phyloP scores from a whole-genome alignment of 2,113 vertebrate species.

The Anas platyrhynchos region DNA sequence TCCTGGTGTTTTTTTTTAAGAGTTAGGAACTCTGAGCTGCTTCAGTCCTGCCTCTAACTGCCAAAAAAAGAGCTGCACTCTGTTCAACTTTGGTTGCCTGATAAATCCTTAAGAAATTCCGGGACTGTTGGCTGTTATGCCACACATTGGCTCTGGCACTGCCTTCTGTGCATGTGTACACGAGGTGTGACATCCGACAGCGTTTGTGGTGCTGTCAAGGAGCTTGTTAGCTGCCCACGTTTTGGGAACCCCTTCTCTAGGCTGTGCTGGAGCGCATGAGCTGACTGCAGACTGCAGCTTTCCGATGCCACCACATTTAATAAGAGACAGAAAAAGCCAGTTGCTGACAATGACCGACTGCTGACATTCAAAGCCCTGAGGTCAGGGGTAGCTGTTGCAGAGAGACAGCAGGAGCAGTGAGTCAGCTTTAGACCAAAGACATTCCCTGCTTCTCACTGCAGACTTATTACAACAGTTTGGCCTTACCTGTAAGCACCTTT shows the following conservation, averaged over 20 bases:
- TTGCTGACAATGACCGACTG: background rate
- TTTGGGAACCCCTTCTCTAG: background rate
- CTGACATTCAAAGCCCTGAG: background rate
- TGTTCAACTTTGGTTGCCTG: background rate
- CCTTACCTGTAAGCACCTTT: background rate
- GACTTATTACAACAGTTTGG: background rate
- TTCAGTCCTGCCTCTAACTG: background rate
- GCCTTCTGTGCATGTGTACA: background rate
- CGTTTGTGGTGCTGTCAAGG: background rate
- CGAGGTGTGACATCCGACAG: background rate
- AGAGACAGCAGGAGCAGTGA: background rate
- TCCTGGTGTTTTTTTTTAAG: background rate
- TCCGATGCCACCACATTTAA: background rate
- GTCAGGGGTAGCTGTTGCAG: background rate
- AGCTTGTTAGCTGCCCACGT: too few relatives aligned
- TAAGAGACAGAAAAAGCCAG: background rate
- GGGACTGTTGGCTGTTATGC: too few relatives aligned
- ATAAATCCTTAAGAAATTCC: background rate
- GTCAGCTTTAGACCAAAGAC: background rate
- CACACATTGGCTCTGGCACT: background rate
- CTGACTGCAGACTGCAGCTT: background rate
- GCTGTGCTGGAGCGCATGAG: background rate
- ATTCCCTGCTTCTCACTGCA: background rate
- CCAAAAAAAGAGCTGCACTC: background rate
- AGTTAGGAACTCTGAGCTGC: background rate